Evolutionary conservation across 2,113 vertebrate species (phyloP), one percentile per base, ranked within the genome.

Genomic region (Thomomys bottae): DNA sequence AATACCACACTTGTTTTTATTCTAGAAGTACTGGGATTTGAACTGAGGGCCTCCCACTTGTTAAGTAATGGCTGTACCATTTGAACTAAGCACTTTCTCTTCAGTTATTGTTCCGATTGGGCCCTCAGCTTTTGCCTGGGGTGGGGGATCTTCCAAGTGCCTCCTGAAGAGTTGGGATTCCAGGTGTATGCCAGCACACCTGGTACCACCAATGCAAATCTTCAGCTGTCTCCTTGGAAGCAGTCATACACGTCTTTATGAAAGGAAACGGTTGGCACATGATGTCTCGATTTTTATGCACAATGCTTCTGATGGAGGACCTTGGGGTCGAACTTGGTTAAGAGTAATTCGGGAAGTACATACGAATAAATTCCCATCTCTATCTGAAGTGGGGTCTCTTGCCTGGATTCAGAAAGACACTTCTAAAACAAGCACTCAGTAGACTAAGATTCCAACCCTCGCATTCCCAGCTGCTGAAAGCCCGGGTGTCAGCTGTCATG

Each of bases 371-470:
- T 67, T 64, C 64, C 61, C 79, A 45, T 49, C 84, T 79, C 57
- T 40, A 2, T 49, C 76, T 84, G 76, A 89, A 87, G 66, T 57
- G 84, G 78, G 40, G 87, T 23, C 49, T 87, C 68, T 66, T 89
- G 70, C 71, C 54, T 79, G 68, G 78, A 70, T 76, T 89, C 61
- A 73, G 63, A 93, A 92, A 89, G 34, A 21, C 4, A 23, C 61
- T 82, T 81, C 84, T 76, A 40, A 92, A 89, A 84, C 36, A 32
- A 81, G 28, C 68, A 63, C 34, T 32, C 42, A 14, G 3, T 32
- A 36, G 66, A 87, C 18, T 12, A 67, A 34, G 71, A 64, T 78
- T 67, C 70, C 14, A 45, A 78, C 23, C 12, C 28, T 38, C 15
- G 61, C 18, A 32, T 26, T n/a, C 87, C 32, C 1, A 61, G 49